Evolutionary conservation across 2,888 invertebrate genomes (phyloP), one percentile per base, ranked within the genome.

Genomic region (Nomada ferruginata): DNA sequence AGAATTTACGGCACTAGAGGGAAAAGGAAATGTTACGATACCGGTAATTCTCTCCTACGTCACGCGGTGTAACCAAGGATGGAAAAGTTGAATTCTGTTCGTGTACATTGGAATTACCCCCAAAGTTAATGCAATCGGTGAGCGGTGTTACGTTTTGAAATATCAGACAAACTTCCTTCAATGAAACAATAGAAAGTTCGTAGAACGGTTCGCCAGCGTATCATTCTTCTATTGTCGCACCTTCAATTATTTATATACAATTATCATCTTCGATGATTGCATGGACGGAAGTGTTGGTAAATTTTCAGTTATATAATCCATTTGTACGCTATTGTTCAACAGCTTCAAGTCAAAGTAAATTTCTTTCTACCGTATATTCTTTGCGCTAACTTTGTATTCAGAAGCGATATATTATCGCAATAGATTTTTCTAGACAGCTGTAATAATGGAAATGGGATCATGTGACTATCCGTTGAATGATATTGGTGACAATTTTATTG

Each of bases 131-230:
- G 44, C 13, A 44, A 69, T 29, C 69, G n/a, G 69, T 60, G 47
- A 47, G 20, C 23, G 2, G 42, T 29, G 15, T n/a, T 52, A 29
- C 44, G 26, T 68, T 69, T 59, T 70, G 42, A 63, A 63, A 71
- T 52, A 4, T 26, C 53, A 52, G 29, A 42, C 44, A 44, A 13
- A 52, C 50, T 76, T 76, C 23, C 53, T 47, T 68, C 50, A 42
- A 60, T n/a, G 68, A 42, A 59, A 68, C 50, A 68, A 74, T 74
- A 53, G 60, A 69, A 69, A 60, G 59, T 68, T 69, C 52, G 68
- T 20, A 42, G 50, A 73, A 57, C 20, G 20, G n/a, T 55, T 55
- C 7, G 15, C 26, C 15, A 1, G 23, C 13, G 15, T 44, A 36
- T 69, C 26, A 52, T 75, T 69, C 59, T 52, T 75, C 60, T 69